Evolutionary conservation across 2,888 invertebrate genomes (phyloP), one percentile per base, ranked within the genome.

Genomic region (Meiosimyza platycephala): DNA sequence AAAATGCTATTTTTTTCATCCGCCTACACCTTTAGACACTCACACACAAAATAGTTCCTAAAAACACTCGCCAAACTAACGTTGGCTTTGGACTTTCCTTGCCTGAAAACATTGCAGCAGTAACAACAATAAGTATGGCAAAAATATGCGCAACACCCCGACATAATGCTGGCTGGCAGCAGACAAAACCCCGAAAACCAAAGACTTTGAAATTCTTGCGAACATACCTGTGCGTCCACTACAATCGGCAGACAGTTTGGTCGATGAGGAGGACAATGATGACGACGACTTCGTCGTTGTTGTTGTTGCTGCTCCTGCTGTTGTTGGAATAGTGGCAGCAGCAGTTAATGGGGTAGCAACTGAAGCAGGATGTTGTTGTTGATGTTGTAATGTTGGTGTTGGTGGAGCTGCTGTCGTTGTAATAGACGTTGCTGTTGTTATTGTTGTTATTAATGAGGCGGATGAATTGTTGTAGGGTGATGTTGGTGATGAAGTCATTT

Each of bases 171-270:
- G 65, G 59, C 40, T 40, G 65, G 28, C n/a, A 59, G 48, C 52
- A 65, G 65, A 68, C 54, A 54, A 16, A 15, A 59, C 13, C 16
- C 59, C 59, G 59, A 71, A 71, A 66, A 72, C 66, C 60, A 54
- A 67, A 67, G 72, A 62, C 70, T 70, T 63, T 52, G 71, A 82
- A 81, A 81, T 81, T 80, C 80, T 83, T 83, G 80, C 52, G 78
- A 80, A 82, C 83, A 89, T 86, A 92, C 92, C 92, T 89, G 92
- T 89, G 82, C 92, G 88, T 79, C 90, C 91, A 79, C 82, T 87
- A 80, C 91, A 89, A 86, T 92, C 92, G 80, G 90, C 89, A 78
- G 85, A 81, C 81, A 84, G 78, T 80, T 84, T 82, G 77, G 83
- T 78, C 79, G 83, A 57, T 72, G 78, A 71, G 50, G 77, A 69